Base-by-base conservation (phyloP, 2,113 vertebrate genomes). In the Anolis sagrei region DNA sequence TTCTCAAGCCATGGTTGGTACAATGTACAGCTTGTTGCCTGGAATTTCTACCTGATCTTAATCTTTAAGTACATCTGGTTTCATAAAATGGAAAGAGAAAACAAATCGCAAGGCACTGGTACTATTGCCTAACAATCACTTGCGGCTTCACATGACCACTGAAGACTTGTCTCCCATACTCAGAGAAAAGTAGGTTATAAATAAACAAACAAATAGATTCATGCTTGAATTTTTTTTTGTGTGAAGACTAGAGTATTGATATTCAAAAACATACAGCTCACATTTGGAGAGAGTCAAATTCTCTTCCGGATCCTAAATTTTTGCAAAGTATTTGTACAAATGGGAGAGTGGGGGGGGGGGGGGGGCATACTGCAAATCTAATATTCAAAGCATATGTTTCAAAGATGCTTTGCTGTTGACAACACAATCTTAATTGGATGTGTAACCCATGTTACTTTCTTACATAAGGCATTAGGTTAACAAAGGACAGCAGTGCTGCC, bases 381-480 rank as follows among this genome's bases (percentile, higher is more conserved):
- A 73, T 36, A 54, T 72, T 70, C 23, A 54, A 82, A 82, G 34
- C 34, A 44, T 81, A 81, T 25, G 48, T 34, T 27, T 82, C 10
- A 58, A 73, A 39, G 39, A 68, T 48, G 13, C 7, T 70, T 81
- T 70, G 66, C 36, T 76, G 36, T 64, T 49, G 82, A 75, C 74
- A 64, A 25, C 48, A 74, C 58, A 82, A 73, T 39, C 69, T 61
- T 58, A 73, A 75, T 39, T 29, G 34, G 77, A 64, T 62, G 21
- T 62, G 8, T 29, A 74, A 75, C 16, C 19, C 25, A 61, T 83
- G 73, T 81, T 44, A 51, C 44, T 81, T 70, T 75, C 32, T 82
- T 61, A 74, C n/a, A 62, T 13, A 74, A 62, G 51, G 27, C 70
- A 61, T 74, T 83, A 82, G 51, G 51, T 74, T 82, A 82, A 74